A percentile compares a stretch with the other conserved stretches of the same genome.
phyloP scores from a whole-genome alignment of 2,888 invertebrate species.

The Drosophila buzzatii region DNA sequence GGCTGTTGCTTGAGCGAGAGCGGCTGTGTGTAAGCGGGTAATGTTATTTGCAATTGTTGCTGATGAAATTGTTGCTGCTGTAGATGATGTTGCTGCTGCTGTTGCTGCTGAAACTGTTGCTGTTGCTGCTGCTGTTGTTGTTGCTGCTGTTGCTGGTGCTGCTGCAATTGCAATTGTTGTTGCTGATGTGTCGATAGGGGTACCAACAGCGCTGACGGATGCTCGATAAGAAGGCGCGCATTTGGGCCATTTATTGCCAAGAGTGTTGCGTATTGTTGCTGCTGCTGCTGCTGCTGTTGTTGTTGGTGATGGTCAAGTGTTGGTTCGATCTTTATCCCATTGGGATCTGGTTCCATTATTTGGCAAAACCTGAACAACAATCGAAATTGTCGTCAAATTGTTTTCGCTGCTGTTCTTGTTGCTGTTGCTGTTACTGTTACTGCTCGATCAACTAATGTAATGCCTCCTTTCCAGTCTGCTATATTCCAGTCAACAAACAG shows the following conservation, averaged over 20 bases:
- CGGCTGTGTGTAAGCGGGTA: slow-evolving; percentile 78
- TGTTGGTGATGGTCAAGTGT: slow-evolving; percentile 84
- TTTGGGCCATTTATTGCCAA: slow-evolving; percentile 84
- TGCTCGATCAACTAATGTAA: slow-evolving; percentile 17
- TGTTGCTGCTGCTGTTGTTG: slow-evolving; percentile 70
- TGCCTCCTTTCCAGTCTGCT: slow-evolving; percentile 5
- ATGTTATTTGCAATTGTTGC: slow-evolving; percentile 75
- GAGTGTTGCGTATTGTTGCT: slow-evolving; percentile 83
- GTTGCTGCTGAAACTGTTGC: slow-evolving; percentile 69
- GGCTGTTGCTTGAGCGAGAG: slow-evolving; percentile 77
- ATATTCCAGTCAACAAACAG: slow-evolving; percentile 50
- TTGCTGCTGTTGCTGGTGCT: slow-evolving; percentile 70
- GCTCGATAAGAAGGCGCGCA: slow-evolving; percentile 84
- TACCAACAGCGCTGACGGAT: slow-evolving; percentile 83
- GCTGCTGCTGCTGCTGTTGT: slow-evolving; percentile 78
- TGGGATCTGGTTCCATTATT: slow-evolving; percentile 85
- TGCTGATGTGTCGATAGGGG: slow-evolving; percentile 81
- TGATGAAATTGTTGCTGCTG: slow-evolving; percentile 79
- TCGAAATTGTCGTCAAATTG: slow-evolving; percentile 76
- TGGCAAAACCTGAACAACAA: slow-evolving; percentile 76
- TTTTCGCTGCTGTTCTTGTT: slow-evolving; percentile 23
- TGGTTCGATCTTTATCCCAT: slow-evolving; percentile 85
- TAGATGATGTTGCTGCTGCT: slow-evolving; percentile 60
- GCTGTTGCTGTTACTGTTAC: slow-evolving; percentile 11
- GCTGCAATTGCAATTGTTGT: slow-evolving; percentile 72